Evolutionary conservation across 1,140 invertebrate genomes (phyloP).

Genomic region (Diploscapter pachys): DNA sequence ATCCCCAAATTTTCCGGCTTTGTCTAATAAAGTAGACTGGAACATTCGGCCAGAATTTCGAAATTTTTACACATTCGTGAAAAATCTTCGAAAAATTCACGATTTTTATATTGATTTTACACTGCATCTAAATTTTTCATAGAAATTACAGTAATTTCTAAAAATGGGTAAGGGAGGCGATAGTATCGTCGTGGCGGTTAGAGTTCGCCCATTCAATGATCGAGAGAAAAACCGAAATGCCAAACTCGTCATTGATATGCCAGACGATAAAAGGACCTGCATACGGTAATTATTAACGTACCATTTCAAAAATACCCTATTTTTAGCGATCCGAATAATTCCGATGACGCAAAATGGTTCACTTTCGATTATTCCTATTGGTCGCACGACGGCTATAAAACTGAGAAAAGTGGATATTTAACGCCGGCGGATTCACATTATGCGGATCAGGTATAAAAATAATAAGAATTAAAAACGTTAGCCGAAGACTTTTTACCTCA

Average conservation of each 20-base stretch:
- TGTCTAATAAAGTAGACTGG: too few relatives aligned
- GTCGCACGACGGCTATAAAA: slow-evolving; percentile 67
- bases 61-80: too few relatives aligned
- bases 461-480: background rate
- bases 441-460: slow-evolving; percentile 63
- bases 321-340: slow-evolving; percentile 60
- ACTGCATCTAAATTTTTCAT: too few relatives aligned
- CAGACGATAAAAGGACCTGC: slow-evolving; percentile 62
- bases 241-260: slow-evolving; percentile 65
- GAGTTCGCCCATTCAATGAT: slow-evolving; percentile 68
- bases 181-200: slow-evolving; percentile 67
- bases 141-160: too few relatives aligned
- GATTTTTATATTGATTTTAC: too few relatives aligned
- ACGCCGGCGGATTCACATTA: slow-evolving; percentile 62
- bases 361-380: slow-evolving; percentile 68
- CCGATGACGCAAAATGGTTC: slow-evolving; percentile 63
- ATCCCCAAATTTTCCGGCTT: too few relatives aligned
- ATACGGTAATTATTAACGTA: slow-evolving; percentile 55
- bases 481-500: background rate
- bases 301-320: slow-evolving; percentile 1
- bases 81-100: too few relatives aligned
- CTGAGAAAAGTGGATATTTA: slow-evolving; percentile 62
- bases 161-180: slow-evolving; percentile 51
- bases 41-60: too few relatives aligned
- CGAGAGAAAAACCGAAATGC: slow-evolving; percentile 65